Percentiles rank a stretch among this genome's conserved stretches.
phyloP scores from a whole-genome alignment of 2,888 invertebrate species.

The Cryptocephalus moraei region DNA sequence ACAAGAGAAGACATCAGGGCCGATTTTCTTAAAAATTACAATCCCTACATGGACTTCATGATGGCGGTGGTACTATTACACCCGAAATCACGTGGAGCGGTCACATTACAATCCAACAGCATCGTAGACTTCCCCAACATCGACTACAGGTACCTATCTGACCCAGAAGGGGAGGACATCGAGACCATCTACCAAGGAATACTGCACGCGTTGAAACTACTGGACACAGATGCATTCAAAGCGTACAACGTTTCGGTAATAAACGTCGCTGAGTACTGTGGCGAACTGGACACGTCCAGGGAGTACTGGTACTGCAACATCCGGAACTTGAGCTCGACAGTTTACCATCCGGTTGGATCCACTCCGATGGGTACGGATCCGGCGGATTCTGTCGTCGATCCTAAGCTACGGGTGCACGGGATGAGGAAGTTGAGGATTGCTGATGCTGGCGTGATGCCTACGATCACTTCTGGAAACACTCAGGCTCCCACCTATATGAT shows the following conservation, averaged over 20 bases:
- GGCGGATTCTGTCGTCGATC: slow-evolving; percentile 5
- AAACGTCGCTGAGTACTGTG: slow-evolving; percentile 3
- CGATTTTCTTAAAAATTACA: neutral
- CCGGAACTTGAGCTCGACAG: neutral
- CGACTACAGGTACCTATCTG: slow-evolving; percentile 14
- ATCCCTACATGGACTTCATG: neutral
- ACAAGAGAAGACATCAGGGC: no score
- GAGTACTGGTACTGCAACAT: neutral
- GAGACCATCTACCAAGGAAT: neutral
- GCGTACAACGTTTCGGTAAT: neutral
- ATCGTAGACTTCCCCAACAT: slow-evolving; percentile 23
- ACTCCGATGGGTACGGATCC: slow-evolving; percentile 7
- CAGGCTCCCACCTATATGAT: slow-evolving; percentile 11
- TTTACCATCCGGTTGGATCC: slow-evolving; percentile 9
- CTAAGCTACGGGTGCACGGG: slow-evolving; percentile 9
- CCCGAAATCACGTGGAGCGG: slow-evolving; percentile 20
- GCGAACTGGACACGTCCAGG: slow-evolving; percentile 36
- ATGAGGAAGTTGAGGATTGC: slow-evolving; percentile 7
- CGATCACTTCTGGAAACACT: slow-evolving; percentile 7
- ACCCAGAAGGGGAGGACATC: slow-evolving; percentile 2
- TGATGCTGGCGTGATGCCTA: slow-evolving; percentile 9
- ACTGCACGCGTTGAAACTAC: neutral
- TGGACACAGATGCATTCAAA: neutral
- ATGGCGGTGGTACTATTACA: slow-evolving; percentile 11
- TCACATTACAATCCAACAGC: slow-evolving; percentile 19